Evolutionary conservation across 2,113 vertebrate species (phyloP), one percentile per base, ranked within the genome.

Genomic region (Paradoxurus hermaphroditus): DNA sequence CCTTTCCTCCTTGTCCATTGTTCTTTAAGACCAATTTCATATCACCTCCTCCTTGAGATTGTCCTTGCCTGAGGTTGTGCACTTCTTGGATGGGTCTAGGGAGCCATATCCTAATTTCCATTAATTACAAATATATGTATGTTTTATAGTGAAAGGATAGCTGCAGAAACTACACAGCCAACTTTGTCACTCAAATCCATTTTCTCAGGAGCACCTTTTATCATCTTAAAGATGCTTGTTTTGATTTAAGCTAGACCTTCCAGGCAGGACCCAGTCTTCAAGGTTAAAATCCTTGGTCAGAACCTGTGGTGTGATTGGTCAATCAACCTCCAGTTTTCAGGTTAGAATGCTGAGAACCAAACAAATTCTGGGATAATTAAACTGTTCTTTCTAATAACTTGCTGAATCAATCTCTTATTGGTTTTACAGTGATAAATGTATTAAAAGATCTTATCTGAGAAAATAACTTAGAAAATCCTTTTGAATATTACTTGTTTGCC

Each of bases 401-500:
- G 14, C 25, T 39, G 53, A 25, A 51, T 49, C 46, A 59, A 9
- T 89, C 59, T 92, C 4, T 79, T 83, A 39, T 29, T 85, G 5
- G 0, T 44, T 63, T 79, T 86, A 36, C 9, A 79, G 9, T 90
- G 34, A 2, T 68, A 36, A 65, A 41, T 36, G 21, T 81, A 72
- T 36, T 63, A 44, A 86, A 93, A 39, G 23, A 25, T 85, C 59
- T 3, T 82, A 34, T 79, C 51, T 86, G 73, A 51, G 78, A 85
- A 72, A 39, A 34, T 59, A 73, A 65, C 65, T 93, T 5, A 84
- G 53, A 83, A 90, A 70, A 90, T 70, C 36, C 51, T 78, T 11
- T 51, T 85, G 68, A 93, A 41, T 88, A 75, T 44, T 44, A 19
- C 8, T 65, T 92, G 15, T 73, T 92, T 92, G 39, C 25, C 15